Conservation (phyloP, 2,888 invertebrate genomes). For the Aromia moschata region DNA sequence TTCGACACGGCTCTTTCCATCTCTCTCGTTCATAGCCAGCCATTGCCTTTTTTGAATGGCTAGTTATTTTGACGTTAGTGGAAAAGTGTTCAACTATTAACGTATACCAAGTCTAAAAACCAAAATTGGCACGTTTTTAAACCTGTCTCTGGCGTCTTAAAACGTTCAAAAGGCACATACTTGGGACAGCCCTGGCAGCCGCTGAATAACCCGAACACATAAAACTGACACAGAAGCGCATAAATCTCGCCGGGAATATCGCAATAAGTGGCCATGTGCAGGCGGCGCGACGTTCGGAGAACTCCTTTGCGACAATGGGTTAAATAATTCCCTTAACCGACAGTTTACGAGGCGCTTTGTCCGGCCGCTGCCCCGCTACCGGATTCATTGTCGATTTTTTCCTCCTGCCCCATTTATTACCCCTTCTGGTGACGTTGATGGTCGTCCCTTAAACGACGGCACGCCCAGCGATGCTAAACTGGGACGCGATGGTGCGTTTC, state of each 20-base stretch:
- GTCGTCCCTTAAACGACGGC: background rate
- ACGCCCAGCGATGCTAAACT: background rate
- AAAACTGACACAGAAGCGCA: slow-evolving; percentile 27
- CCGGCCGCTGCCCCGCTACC: background rate
- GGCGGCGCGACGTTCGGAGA: background rate
- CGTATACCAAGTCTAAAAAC: too few relatives aligned
- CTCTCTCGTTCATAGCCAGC: too few relatives aligned
- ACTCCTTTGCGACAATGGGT: background rate
- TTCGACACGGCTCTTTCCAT: too few relatives aligned
- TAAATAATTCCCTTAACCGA: background rate
- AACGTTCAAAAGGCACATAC: too few relatives aligned
- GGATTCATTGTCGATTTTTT: background rate
- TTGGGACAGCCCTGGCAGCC: slow-evolving; percentile 18
- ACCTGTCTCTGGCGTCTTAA: too few relatives aligned
- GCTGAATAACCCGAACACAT: background rate
- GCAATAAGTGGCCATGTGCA: slow-evolving; percentile 31
- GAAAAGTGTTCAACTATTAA: too few relatives aligned
- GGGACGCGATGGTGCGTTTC: background rate
- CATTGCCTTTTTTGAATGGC: too few relatives aligned
- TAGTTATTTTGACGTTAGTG: too few relatives aligned
- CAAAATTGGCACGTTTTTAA: too few relatives aligned
- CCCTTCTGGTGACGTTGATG: background rate
- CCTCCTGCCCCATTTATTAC: background rate
- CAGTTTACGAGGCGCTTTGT: background rate
- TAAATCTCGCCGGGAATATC: slow-evolving; percentile 31